These are phyloP conservation scores for Brachionus angularis DNA, from an alignment of 1,140 invertebrate species.

Conservation along the genomic window DNA sequence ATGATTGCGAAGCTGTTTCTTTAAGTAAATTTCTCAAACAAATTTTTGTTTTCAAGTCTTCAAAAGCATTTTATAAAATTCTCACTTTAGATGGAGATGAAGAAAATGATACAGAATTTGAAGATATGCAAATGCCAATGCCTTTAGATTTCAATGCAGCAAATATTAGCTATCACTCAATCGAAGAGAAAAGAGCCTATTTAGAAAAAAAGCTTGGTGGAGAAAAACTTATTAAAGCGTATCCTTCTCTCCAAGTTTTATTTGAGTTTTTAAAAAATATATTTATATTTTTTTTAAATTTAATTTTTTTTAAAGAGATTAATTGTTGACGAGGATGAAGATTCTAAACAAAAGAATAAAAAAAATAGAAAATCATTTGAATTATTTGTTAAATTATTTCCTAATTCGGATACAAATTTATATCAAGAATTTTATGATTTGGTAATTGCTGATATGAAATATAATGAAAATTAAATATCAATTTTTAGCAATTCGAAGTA, in stretches of 20 bases:
- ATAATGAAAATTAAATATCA: background rate
- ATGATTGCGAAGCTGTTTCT: slow-evolving; percentile 23
- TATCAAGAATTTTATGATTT: slow-evolving; percentile 19
- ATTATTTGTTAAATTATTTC: slow-evolving; percentile 17
- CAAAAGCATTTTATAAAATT: background rate
- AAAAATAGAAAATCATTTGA: slow-evolving; percentile 8
- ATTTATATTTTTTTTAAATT: background rate
- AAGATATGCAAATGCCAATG: slow-evolving; percentile 5
- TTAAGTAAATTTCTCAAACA: slow-evolving; percentile 3
- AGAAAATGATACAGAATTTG: slow-evolving; percentile 40
- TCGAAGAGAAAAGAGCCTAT: slow-evolving; percentile 14
- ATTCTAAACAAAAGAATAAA: background rate
- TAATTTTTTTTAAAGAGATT: background rate
- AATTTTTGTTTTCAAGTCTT: no score
- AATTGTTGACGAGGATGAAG: slow-evolving; percentile 11
- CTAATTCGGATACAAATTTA: background rate
- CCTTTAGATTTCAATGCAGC: background rate
- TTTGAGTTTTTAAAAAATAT: no score
- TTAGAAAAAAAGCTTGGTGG: slow-evolving; percentile 21
- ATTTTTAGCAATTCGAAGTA: no score
- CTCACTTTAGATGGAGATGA: background rate
- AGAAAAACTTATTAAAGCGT: slow-evolving; percentile 16
- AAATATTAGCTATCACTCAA: background rate
- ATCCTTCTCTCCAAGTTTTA: slow-evolving; percentile 6
- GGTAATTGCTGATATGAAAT: background rate